Base-by-base conservation (phyloP, 2,888 invertebrate genomes). In the Dilophus febrilis region DNA sequence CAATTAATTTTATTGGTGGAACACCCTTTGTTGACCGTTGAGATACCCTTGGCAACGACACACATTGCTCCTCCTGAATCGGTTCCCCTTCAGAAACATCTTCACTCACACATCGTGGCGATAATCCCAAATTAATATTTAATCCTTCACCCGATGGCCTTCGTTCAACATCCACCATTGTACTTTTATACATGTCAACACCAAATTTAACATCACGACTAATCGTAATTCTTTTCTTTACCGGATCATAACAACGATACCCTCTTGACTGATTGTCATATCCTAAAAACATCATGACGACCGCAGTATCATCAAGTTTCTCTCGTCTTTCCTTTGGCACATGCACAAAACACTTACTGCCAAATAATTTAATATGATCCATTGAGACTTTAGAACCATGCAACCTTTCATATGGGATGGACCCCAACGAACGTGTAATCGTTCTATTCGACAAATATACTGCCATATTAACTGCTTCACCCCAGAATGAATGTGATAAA, bases 231-330 rank as follows among this genome's bases (percentile, higher is more conserved):
- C 43, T 45, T 14, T 39, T 40, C 16, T 36, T 36, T 10, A 12
- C 31, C 12, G 40, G 31, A 35, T 46, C 37, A 13, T 43, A 46
- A 22, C 46, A 45, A 27, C 50, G 40, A 37, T 42, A 50, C 31
- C 47, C 47, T 42, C 48, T 50, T 14, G 48, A 49, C 4, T 46
- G 30, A 12, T 40, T 30, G 30, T 45, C 43, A 28, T 48, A 47
- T 12, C 48, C 48, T 1, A 50, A 13, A 32, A 51, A 48, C 38
- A 47, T 40, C 42, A 44, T 43, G 42, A 46, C 44, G 16, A 29
- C 16, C 19, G 44, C 47, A 17, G 18, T 43, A 29, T 31, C 11
- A 31, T 49, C 49, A 28, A 47, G 41, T 33, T 49, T 51, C 26
- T 35, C 29, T 22, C 47, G 28, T 35, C 44, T 46, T 40, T 40